phyloP scores from a whole-genome alignment of 2,888 invertebrate genomes.

The Cantharis nigra region DNA sequence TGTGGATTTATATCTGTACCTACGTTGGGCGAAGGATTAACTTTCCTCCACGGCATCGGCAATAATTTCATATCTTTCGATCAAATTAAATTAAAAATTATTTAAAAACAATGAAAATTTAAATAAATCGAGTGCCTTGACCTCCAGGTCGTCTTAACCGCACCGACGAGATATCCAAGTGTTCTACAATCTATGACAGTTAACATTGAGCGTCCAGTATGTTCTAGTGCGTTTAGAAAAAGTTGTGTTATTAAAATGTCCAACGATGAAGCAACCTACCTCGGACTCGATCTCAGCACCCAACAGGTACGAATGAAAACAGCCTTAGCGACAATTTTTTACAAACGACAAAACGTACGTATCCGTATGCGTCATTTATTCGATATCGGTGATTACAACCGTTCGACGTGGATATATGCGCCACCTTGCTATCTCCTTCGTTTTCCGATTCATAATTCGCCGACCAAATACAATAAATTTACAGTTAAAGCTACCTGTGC shows the following conservation, averaged over 20 bases:
- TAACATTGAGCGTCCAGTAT: background rate
- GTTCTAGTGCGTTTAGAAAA: background rate
- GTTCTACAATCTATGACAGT: conserved; percentile 13
- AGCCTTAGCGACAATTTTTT: conserved; percentile 1
- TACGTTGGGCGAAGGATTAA: background rate
- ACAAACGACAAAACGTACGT: background rate
- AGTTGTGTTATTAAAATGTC: conserved; percentile 14
- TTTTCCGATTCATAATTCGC: background rate
- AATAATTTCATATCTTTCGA: too few relatives aligned
- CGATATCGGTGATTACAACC: conserved; percentile 7
- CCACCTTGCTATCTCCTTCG: background rate
- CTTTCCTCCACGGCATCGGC: too few relatives aligned
- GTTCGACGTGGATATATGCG: background rate
- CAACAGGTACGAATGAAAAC: conserved; percentile 71
- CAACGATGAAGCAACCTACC: conserved; percentile 59
- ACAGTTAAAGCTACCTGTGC: conserved; percentile 27
- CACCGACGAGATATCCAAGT: conserved; percentile 3
- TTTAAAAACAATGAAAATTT: background rate
- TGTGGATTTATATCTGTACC: background rate
- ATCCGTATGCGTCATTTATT: background rate
- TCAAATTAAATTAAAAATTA: background rate
- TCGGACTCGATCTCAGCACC: conserved; percentile 86
- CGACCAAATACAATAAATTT: conserved; percentile 9
- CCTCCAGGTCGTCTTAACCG: conserved; percentile 22
- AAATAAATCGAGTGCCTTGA: conserved; percentile 27